A percentile compares a stretch with the other conserved stretches of the same genome.
These are phyloP conservation scores for Bombus waltoni DNA, from an alignment of 1,140 invertebrate genomes.

Conservation along the genomic window DNA sequence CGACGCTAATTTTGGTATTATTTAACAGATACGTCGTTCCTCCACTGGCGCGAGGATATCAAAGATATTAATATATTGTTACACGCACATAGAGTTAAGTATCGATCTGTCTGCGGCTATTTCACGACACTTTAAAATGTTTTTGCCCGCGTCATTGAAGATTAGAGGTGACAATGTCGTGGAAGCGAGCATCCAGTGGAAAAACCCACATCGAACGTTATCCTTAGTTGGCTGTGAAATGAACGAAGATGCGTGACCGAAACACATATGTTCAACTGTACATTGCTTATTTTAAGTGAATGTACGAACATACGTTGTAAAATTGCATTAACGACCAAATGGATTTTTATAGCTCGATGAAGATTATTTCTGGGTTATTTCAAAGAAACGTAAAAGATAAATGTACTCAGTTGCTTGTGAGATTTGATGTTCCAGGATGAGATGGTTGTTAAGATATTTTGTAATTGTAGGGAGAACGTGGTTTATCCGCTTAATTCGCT, in stretches of 20 bases:
- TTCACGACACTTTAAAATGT: no score
- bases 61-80: not conserved
- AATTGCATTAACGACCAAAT: not conserved
- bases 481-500: not conserved
- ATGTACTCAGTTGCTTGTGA: not conserved
- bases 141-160: not conserved
- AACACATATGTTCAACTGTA: no score
- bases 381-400: not conserved
- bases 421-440: not conserved
- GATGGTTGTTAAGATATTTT: not conserved
- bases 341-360: not conserved
- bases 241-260: not conserved
- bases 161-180: not conserved
- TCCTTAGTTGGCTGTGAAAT: no score
- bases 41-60: accelerated
- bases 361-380: not conserved
- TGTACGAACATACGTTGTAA: not conserved
- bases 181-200: not conserved
- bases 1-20: not conserved
- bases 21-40: not conserved
- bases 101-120: not conserved
- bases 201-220: constrained; percentile 18
- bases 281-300: not conserved
- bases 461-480: no score
- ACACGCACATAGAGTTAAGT: not conserved